Evolutionary conservation across 2,797 vertebrate genomes (phyloP), one percentile per base, ranked within the genome.

Genomic region (Alcedo atthis): DNA sequence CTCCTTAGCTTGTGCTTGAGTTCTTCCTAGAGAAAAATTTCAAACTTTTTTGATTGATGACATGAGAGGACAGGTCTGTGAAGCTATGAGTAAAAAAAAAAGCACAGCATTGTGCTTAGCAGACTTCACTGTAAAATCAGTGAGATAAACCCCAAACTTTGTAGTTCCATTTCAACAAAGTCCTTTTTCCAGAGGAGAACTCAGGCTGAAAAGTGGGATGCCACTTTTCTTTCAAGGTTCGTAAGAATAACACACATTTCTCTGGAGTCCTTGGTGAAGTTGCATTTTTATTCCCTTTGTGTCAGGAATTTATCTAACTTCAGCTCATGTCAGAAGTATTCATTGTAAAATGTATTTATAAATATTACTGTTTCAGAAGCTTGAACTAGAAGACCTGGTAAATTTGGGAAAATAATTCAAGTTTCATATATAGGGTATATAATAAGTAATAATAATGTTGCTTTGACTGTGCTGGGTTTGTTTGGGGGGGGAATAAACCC

Each of bases 401-500:
- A 89, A 40, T 81, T 76, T 75, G 69, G 78, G 90, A 93, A 83
- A 93, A 85, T 85, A 54, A 87, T 85, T 61, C 58, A 55, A 6
- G 33, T 35, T 87, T 85, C 43, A 35, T 40, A 43, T 11, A 9
- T 46, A 43, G 87, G 32, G 21, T 66, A 11, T 14, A 57, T 75
- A 49, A 82, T 76, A 32, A 21, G 32, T 68, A 81, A 42, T 69
- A 81, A 26, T 59, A 78, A 64, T 12, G 9, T 51, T 87, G 21
- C 69, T 58, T 87, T 91, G 85, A 81, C 85, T 90, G 69, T 21
- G 5, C 16, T 42, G 25, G 54, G 45, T 71, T 90, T 68, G 18
- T 94, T 42, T 85, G 59, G 45, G 15, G 24, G 16, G 21, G 21
- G 11, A 77, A 24, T 18, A 63, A 67, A 37, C 78, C 10, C 58